phyloP scores from a whole-genome alignment of 2,113 vertebrate species.

The Taxidea taxus region DNA sequence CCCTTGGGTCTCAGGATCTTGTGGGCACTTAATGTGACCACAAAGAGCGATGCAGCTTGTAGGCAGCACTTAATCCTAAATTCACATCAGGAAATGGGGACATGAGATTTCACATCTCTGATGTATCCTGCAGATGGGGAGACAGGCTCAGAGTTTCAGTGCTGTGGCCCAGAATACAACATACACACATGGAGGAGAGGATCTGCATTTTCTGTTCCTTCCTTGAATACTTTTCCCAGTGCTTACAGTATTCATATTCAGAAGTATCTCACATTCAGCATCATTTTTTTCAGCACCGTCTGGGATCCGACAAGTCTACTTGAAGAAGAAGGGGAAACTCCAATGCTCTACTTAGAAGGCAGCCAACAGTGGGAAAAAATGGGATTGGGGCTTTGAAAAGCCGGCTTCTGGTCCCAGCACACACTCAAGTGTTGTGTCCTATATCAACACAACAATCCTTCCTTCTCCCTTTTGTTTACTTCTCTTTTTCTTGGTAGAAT shows the following conservation, averaged over 20 bases:
- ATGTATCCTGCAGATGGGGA: not conserved
- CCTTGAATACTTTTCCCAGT: not conserved
- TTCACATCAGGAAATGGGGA: not conserved
- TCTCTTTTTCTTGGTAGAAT: not conserved
- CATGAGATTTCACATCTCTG: not conserved
- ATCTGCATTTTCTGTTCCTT: not conserved
- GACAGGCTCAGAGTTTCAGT: not conserved
- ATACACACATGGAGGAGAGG: not conserved
- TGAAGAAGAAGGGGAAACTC: not conserved
- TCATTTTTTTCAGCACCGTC: not conserved
- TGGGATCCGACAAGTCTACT: not conserved
- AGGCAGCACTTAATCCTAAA: not conserved
- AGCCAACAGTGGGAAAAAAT: not conserved
- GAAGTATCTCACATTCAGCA: not conserved
- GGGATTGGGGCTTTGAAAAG: not conserved
- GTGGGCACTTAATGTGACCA: too few species aligned
- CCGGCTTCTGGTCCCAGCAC: not conserved
- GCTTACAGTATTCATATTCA: not conserved
- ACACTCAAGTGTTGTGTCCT: not conserved
- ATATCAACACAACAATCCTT: not conserved
- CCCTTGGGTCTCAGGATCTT: not conserved
- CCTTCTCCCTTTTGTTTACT: not conserved
- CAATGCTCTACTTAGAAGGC: not conserved
- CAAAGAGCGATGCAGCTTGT: fast-evolving
- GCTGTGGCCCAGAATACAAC: not conserved